Evolutionary conservation across 2,113 vertebrate genomes (phyloP).

Genomic region (Excalfactoria chinensis): DNA sequence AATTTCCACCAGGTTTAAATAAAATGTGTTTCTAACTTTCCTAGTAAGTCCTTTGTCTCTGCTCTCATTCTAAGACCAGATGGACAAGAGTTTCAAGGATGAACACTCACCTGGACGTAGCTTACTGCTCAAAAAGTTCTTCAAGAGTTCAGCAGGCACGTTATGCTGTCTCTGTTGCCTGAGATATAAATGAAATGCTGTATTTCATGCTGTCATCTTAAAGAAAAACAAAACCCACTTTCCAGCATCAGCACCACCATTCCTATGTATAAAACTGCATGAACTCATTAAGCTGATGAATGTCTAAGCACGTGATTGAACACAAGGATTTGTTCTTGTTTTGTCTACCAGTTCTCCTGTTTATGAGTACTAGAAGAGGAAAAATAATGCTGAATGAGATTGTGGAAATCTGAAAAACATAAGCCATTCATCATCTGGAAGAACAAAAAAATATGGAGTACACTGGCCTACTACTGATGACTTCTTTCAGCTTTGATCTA

Average conservation of each 20-base stretch:
- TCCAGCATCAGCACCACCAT: conserved; percentile 74
- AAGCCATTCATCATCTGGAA: conserved; percentile 73
- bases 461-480: conserved; percentile 87
- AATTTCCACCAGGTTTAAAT: conserved; percentile 77
- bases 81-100: conserved; percentile 62
- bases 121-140: conserved; percentile 70
- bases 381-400: conserved; percentile 71
- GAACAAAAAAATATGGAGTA: conserved; percentile 70
- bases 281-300: conserved; percentile 78
- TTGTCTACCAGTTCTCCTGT: conserved; percentile 76
- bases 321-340: conserved; percentile 76
- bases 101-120: conserved; percentile 39
- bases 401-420: conserved; percentile 68
- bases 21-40: conserved; percentile 76
- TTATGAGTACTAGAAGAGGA: conserved; percentile 75
- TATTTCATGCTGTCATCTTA: conserved; percentile 71
- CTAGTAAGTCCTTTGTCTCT: conserved; percentile 58
- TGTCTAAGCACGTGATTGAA: conserved; percentile 70
- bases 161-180: conserved; percentile 69
- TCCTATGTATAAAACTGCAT: conserved; percentile 70
- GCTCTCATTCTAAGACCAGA: conserved; percentile 47
- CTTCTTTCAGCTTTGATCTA: conserved; percentile 84
- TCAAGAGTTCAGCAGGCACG: conserved; percentile 59
- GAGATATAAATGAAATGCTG: conserved; percentile 71
- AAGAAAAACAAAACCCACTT: conserved; percentile 42